Evolutionary conservation across 2,888 invertebrate species (phyloP).

Genomic region (Ditula angustiorana): DNA sequence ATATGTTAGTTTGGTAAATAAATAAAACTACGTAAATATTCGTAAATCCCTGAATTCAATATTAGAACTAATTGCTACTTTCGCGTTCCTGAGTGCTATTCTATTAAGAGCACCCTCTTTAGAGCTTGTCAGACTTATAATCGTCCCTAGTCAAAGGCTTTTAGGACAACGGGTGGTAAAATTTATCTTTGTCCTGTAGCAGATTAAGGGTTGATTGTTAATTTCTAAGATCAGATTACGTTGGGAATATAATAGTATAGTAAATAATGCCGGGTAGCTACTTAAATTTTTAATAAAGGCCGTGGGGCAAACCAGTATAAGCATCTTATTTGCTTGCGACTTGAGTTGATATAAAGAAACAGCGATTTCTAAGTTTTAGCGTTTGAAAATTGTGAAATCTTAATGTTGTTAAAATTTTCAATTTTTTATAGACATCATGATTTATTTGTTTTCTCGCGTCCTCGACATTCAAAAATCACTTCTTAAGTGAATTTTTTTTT

Average conservation of each 20-base stretch:
- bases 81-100: neutral
- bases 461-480: no score
- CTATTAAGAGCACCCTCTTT: conserved; percentile 5
- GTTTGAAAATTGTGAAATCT: no score
- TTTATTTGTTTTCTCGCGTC: no score
- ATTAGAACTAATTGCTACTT: neutral
- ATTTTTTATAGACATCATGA: no score
- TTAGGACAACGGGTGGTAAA: conserved; percentile 1
- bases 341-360: no score
- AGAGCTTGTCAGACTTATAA: conserved; percentile 17
- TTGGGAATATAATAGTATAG: neutral
- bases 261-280: neutral
- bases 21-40: no score
- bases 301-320: neutral
- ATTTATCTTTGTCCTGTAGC: conserved; percentile 9
- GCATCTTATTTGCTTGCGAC: no score
- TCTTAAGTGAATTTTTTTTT: no score
- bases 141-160: conserved; percentile 18
- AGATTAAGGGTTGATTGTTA: conserved; percentile 29
- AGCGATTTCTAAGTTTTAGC: no score
- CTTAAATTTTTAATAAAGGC: neutral
- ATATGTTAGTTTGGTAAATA: no score
- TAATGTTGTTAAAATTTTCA: no score
- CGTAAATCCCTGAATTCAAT: neutral
- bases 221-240: conserved; percentile 21